phyloP scores from a whole-genome alignment of 2,888 invertebrate species.

The Leptogaster cylindrica region DNA sequence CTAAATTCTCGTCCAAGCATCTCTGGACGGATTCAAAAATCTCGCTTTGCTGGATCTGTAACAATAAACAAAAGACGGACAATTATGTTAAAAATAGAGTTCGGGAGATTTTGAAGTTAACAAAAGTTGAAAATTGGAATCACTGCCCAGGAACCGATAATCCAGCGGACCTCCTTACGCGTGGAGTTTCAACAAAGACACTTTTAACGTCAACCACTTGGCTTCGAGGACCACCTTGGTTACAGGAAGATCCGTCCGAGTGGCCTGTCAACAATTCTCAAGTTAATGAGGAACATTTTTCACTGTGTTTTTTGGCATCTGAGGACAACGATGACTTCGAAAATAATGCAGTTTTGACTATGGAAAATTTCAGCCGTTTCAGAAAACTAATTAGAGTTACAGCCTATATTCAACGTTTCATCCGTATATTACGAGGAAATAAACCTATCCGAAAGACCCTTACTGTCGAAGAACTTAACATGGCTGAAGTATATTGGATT shows the following conservation, averaged over 20 bases:
- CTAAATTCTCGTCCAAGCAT: not conserved
- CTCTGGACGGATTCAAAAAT: not conserved
- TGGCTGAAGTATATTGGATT: conserved; percentile 44
- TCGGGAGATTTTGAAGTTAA: not conserved
- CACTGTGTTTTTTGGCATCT: not conserved
- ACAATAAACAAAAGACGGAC: not conserved
- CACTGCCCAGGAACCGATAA: not conserved
- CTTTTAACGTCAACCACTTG: not conserved
- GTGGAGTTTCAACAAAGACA: conserved; percentile 5
- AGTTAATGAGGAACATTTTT: not conserved
- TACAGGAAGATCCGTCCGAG: not conserved
- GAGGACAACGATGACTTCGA: not conserved
- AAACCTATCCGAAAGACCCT: not conserved
- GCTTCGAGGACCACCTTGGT: not conserved
- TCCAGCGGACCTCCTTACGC: conserved; percentile 3
- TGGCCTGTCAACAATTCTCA: not conserved
- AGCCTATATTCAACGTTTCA: not conserved
- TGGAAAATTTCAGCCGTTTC: not conserved
- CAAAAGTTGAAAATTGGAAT: not conserved
- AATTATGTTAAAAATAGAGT: not conserved
- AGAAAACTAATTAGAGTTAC: conserved; percentile 5
- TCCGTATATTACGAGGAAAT: not conserved
- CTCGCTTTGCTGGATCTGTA: not conserved
- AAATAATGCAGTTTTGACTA: not conserved
- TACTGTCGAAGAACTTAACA: conserved; percentile 38